Evolutionary conservation across 2,888 invertebrate genomes (phyloP), one percentile per base, ranked within the genome.

Genomic region (Punctoribates punctum): DNA sequence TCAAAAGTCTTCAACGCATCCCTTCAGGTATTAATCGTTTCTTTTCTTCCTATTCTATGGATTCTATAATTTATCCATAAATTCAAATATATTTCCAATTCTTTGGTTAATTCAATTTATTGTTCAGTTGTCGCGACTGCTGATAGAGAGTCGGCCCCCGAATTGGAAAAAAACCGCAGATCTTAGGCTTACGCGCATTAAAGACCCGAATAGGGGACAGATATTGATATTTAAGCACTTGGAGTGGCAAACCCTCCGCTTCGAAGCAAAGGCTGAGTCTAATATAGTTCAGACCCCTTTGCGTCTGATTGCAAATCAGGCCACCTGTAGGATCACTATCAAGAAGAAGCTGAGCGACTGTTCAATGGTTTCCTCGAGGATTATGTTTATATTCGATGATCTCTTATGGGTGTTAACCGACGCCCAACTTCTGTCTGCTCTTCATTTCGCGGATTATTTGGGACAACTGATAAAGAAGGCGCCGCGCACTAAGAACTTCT

Each of bases 321-420:
- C 96, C 54, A 90, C 91, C 83, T 95, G 97, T 84, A 88, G 96
- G 77, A 94, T 99, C 78, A 94, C 94, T 29, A 92, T 99, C 82
- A 96, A 98, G 84, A 99, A 99, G 85, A 88, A 92, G 82, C 85
- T 96, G 74, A 23, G 85, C 93, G 98, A 98, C 85, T 97, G 96
- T 83, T 91, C 92, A 79, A 90, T 98, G 75, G 86, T 97, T 82
- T 93, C 96, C 1, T 96, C 96, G 34, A 89, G 95, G 75, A 87
- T 99, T 79, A 92, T 93, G 76, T 87, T 98, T 75, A 92, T 97
- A 81, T 88, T 99, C 80, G 97, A 99, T 85, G 96, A 98, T 83
- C 87, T 99, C 72, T 87, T 98, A 42, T 99, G 98, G 97, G 96
- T 98, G 60, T 85, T 97, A 78, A 97, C 97, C 0, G 96, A 96